These are phyloP conservation scores for Xylota segnis DNA, from an alignment of 2,888 invertebrate genomes.

Conservation along the genomic window DNA sequence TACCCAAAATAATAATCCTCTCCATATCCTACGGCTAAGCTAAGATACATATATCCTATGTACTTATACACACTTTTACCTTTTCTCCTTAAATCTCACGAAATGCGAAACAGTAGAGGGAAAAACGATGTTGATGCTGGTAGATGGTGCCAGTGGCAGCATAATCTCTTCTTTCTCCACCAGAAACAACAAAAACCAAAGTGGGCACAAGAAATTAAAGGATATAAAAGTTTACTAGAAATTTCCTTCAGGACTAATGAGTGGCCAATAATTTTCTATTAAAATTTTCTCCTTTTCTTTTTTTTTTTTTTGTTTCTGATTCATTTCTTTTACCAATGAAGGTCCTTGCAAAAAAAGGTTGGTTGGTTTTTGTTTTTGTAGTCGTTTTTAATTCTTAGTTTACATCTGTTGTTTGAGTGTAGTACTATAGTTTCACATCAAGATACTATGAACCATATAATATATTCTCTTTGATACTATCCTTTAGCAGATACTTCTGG, in stretches of 20 bases:
- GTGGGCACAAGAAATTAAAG: conserved; percentile 31
- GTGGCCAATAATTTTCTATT: conserved; percentile 26
- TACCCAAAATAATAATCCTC: conserved; percentile 24
- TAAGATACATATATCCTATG: background rate
- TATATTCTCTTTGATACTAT: no score
- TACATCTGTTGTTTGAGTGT: no score
- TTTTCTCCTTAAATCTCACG: background rate
- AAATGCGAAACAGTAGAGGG: background rate
- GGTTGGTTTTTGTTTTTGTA: background rate
- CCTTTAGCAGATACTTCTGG: no score
- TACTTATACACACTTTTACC: background rate
- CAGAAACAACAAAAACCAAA: background rate
- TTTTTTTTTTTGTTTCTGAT: background rate
- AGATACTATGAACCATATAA: no score
- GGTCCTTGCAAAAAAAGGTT: background rate
- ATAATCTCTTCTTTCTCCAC: conserved; percentile 8
- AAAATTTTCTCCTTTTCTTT: background rate
- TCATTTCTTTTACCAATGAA: background rate
- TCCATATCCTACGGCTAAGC: background rate
- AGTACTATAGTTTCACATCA: no score
- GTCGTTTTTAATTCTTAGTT: background rate
- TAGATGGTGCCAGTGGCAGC: conserved; percentile 17
- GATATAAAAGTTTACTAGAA: conserved; percentile 22
- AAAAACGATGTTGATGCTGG: conserved; percentile 9
- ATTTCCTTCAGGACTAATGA: conserved; percentile 32